A percentile compares a stretch with the other conserved stretches of the same genome.
These are phyloP conservation scores for Lethrus apterus DNA, from an alignment of 1,140 invertebrate species.

Conservation along the genomic window DNA sequence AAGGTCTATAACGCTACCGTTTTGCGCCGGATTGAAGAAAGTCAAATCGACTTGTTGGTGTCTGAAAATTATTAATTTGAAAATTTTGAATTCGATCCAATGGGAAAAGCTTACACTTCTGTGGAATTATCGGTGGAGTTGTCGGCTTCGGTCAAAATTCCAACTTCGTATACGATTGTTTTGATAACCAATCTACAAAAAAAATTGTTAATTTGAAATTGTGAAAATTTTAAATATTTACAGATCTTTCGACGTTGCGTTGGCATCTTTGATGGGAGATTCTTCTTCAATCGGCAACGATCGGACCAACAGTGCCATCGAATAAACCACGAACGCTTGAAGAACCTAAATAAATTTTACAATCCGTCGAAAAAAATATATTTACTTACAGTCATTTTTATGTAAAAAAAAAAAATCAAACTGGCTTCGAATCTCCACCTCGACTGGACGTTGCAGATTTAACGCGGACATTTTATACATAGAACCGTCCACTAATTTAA, in stretches of 20 bases:
- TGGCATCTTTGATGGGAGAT: no score
- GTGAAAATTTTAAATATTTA: constrained; percentile 4
- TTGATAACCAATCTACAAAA: constrained; percentile 48
- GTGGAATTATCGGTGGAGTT: constrained; percentile 38
- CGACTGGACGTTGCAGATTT: no score
- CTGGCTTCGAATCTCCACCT: no score
- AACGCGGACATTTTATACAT: no score
- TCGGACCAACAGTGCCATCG: no score
- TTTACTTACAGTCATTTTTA: no score
- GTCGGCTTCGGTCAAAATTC: constrained; percentile 47
- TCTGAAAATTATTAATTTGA: constrained; percentile 26
- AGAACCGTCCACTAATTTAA: neutral
- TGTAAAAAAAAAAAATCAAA: no score
- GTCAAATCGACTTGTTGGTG: constrained; percentile 49
- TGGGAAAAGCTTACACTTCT: constrained; percentile 14
- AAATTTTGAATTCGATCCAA: neutral
- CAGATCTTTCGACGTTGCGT: constrained; percentile 13
- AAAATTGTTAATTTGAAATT: constrained; percentile 17
- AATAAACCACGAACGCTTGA: no score
- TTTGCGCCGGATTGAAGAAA: constrained; percentile 46
- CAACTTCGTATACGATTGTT: constrained; percentile 52
- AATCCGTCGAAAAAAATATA: no score
- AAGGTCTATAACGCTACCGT: constrained; percentile 43
- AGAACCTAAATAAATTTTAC: no score
- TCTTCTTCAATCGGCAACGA: no score